These are phyloP conservation scores for Ophiothrix spiculata DNA, from an alignment of 35 echinoderm and acorn worm genomes.

Conservation along the genomic window DNA sequence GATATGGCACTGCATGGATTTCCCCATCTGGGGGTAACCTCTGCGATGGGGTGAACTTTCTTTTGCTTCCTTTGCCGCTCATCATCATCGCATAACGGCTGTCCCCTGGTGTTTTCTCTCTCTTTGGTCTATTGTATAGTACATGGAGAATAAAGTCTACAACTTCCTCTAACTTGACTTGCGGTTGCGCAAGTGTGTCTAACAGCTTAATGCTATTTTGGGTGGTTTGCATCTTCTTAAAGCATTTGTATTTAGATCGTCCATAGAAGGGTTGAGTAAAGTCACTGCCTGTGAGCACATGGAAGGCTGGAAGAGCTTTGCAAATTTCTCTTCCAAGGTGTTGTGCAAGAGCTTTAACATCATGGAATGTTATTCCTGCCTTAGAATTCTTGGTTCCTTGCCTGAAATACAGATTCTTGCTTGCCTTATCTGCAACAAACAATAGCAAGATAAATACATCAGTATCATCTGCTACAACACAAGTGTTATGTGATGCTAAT, in stretches of 20 bases:
- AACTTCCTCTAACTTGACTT: not conserved
- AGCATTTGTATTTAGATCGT: not conserved
- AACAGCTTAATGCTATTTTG: not conserved
- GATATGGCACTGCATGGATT: not conserved
- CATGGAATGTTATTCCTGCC: constrained; percentile 2
- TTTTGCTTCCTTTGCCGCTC: not conserved
- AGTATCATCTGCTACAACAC: constrained; percentile 17
- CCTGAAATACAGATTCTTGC: not conserved
- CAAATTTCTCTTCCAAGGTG: not conserved
- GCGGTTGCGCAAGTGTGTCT: not conserved
- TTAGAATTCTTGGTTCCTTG: not conserved
- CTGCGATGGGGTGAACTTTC: not conserved
- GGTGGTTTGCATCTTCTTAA: not conserved
- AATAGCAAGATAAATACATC: constrained; percentile 8
- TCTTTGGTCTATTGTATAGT: not conserved
- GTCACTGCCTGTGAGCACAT: not conserved
- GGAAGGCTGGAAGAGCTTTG: not conserved
- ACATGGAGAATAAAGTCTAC: not conserved
- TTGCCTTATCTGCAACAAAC: not conserved
- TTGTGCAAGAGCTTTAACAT: not conserved
- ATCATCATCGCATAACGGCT: not conserved
- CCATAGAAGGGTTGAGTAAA: not conserved
- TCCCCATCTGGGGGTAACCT: not conserved
- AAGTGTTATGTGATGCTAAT: not conserved
- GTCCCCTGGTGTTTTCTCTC: not conserved